phyloP scores from a whole-genome alignment of 2,797 vertebrate species.

The Hylomyscus alleni region DNA sequence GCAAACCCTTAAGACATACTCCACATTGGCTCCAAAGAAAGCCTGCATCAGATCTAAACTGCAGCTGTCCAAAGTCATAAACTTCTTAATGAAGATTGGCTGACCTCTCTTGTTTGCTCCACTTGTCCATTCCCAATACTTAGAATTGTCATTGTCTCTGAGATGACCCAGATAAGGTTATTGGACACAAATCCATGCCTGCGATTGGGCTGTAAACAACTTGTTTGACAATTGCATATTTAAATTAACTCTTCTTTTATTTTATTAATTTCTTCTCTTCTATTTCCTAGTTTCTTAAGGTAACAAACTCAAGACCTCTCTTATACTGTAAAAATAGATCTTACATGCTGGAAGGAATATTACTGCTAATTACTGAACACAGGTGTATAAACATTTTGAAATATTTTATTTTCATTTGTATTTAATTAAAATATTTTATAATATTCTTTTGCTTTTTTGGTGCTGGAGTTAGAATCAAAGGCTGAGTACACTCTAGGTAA shows the following conservation, averaged over 20 bases:
- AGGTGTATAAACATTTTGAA: neutral
- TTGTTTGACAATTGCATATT: neutral
- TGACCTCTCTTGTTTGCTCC: neutral
- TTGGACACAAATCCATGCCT: neutral
- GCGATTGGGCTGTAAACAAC: neutral
- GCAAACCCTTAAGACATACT: neutral
- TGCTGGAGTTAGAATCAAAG: neutral
- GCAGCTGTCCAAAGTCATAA: neutral
- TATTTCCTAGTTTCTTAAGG: conserved; percentile 21
- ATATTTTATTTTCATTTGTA: neutral
- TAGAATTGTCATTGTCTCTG: neutral
- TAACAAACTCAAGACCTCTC: neutral
- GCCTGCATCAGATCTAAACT: neutral
- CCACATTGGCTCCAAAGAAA: neutral
- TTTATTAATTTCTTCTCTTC: neutral
- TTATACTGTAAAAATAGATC: neutral
- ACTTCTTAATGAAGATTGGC: neutral
- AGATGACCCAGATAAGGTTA: neutral
- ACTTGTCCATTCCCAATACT: neutral
- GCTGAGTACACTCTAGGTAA: neutral
- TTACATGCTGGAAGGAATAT: neutral
- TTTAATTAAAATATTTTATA: conserved; percentile 15
- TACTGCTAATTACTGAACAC: neutral
- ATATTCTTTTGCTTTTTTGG: neutral
- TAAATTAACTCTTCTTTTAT: neutral